These are phyloP conservation scores for Hippotragus niger DNA, from an alignment of 2,113 vertebrate genomes.

Conservation along the genomic window DNA sequence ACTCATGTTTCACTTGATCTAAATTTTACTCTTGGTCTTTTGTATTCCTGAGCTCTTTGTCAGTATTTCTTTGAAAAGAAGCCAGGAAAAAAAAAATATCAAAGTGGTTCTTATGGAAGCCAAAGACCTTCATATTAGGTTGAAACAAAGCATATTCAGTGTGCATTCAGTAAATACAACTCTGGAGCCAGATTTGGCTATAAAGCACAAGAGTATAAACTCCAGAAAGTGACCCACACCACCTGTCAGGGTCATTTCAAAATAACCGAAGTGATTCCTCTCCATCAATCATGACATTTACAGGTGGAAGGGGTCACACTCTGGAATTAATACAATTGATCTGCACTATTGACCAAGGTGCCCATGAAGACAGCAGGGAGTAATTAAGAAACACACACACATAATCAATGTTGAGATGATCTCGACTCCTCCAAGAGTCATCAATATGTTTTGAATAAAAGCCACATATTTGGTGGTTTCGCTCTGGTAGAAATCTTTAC, in stretches of 20 bases:
- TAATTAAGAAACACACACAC: background rate
- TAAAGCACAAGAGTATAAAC: background rate
- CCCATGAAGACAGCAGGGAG: background rate
- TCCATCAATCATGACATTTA: background rate
- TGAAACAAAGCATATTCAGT: background rate
- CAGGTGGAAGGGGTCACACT: background rate
- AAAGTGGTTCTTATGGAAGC: background rate
- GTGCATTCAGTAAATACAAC: background rate
- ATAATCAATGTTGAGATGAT: background rate
- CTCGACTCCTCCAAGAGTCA: background rate
- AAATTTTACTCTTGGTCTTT: background rate
- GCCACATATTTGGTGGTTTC: background rate
- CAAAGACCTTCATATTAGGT: background rate
- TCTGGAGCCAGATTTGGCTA: background rate
- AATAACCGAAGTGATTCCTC: background rate
- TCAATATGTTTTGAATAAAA: background rate
- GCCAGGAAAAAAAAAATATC: background rate
- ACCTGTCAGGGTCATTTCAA: background rate
- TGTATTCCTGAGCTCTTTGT: background rate
- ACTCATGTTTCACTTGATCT: background rate
- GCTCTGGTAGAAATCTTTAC: background rate
- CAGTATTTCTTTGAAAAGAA: constrained; percentile 33
- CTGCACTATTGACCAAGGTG: background rate
- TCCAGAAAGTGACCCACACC: background rate
- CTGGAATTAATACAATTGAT: background rate